Evolutionary conservation across 2,888 invertebrate species (phyloP).

Genomic region (Caenorhabditis doughertyi): DNA sequence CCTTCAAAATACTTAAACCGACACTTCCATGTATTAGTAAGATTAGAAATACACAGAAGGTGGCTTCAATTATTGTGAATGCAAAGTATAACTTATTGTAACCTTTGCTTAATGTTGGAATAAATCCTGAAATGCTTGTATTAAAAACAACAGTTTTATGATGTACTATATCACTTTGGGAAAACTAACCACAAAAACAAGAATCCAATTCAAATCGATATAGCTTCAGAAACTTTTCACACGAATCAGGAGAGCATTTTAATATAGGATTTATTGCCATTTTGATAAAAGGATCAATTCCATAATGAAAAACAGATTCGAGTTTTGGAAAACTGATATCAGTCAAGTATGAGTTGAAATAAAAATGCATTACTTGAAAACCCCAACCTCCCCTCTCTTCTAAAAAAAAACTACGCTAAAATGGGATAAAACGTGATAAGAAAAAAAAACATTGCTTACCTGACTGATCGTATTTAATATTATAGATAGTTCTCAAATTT

Average conservation of each 20-base stretch:
- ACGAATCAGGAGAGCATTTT: neutral
- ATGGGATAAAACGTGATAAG: too few species aligned
- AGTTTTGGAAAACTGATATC: neutral
- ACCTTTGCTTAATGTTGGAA: neutral
- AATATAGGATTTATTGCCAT: neutral
- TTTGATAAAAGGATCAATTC: neutral
- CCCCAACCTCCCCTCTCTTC: too few species aligned
- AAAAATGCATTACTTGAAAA: too few species aligned
- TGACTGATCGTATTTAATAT: too few species aligned
- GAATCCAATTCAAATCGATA: neutral
- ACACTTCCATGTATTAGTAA: neutral
- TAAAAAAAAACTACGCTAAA: too few species aligned
- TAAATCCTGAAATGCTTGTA: neutral
- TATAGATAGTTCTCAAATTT: too few species aligned
- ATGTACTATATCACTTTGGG: neutral
- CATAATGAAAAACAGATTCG: neutral
- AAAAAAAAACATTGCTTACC: too few species aligned
- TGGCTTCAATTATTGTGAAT: neutral
- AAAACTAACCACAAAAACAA: constrained; percentile 15
- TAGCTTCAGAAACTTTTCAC: neutral
- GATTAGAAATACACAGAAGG: neutral
- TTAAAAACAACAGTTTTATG: too few species aligned
- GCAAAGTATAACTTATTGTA: neutral
- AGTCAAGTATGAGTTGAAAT: neutral
- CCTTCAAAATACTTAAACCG: too few species aligned